Evolutionary conservation across 2,797 vertebrate species (phyloP).

Genomic region (Alcedo quadribrachys): DNA sequence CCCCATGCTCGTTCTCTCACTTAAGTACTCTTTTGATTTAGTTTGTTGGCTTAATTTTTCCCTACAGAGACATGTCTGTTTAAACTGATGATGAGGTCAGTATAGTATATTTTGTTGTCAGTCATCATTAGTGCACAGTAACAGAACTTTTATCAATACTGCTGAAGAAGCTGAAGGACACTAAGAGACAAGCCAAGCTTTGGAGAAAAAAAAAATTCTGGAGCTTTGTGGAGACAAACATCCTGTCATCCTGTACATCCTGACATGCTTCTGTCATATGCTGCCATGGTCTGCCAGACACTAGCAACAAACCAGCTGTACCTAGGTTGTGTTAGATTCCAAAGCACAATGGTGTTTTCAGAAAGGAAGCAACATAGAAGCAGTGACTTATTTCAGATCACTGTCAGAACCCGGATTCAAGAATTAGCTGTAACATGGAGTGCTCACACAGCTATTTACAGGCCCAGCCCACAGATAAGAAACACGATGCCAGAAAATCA

Average conservation of each 20-base stretch:
- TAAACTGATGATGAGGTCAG: not conserved
- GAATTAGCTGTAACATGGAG: not conserved
- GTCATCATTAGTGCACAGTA: not conserved
- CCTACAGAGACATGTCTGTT: not conserved
- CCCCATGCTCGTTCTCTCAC: not conserved
- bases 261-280: not conserved
- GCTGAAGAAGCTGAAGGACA: not conserved
- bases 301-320: not conserved
- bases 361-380: not conserved
- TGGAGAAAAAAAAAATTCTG: not conserved
- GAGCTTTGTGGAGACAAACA: not conserved
- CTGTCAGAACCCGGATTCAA: not conserved
- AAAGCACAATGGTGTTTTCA: not conserved
- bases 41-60: not conserved
- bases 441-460: not conserved
- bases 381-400: not conserved
- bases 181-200: not conserved
- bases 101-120: not conserved
- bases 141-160: not conserved
- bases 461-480: not conserved
- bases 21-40: not conserved
- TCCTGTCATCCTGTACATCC: not conserved
- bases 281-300: not conserved
- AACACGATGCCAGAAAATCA: not conserved
- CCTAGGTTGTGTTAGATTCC: not conserved